These are phyloP conservation scores for Athrips mouffetella DNA, from an alignment of 2,888 invertebrate species.

Conservation along the genomic window DNA sequence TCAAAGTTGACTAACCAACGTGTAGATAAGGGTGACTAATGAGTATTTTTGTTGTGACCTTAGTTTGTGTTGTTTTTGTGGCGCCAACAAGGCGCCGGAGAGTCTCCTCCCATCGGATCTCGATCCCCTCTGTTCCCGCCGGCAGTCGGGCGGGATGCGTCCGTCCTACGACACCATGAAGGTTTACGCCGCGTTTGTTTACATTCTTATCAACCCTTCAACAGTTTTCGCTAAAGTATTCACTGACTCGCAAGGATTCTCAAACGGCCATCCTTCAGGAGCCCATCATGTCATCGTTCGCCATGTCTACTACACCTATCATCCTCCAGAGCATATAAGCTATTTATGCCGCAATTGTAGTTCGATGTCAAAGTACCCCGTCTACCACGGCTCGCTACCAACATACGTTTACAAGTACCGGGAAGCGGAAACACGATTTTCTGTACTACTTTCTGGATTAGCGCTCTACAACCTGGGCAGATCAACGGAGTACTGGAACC, in stretches of 20 bases:
- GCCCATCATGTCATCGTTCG: slow-evolving; percentile 49
- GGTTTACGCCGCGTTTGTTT: slow-evolving; percentile 21
- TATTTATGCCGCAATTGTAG: slow-evolving; percentile 57
- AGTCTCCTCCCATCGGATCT: slow-evolving; percentile 50
- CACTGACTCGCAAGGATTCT: slow-evolving; percentile 45
- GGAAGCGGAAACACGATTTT: slow-evolving; percentile 53
- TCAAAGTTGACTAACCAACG: not conserved
- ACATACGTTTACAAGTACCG: slow-evolving; percentile 61
- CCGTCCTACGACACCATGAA: slow-evolving; percentile 57
- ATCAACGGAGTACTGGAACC: slow-evolving; percentile 40
- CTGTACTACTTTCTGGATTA: slow-evolving; percentile 57
- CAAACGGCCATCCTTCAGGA: slow-evolving; percentile 26
- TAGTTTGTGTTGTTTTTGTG: slow-evolving; percentile 22
- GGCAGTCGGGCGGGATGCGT: slow-evolving; percentile 61
- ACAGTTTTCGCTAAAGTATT: slow-evolving; percentile 39
- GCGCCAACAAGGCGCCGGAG: slow-evolving; percentile 59
- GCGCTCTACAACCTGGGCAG: slow-evolving; percentile 68
- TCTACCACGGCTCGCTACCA: slow-evolving; percentile 59
- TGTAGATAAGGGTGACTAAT: slow-evolving; percentile 4
- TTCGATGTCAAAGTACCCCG: slow-evolving; percentile 50
- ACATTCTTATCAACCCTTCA: slow-evolving; percentile 25
- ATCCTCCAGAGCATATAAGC: slow-evolving; percentile 56
- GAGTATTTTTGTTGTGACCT: slow-evolving; percentile 1
- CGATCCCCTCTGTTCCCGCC: slow-evolving; percentile 33
- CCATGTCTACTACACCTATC: slow-evolving; percentile 59